Evolutionary conservation across 2,113 vertebrate genomes (phyloP).

Genomic region (Oreochromis aureus): DNA sequence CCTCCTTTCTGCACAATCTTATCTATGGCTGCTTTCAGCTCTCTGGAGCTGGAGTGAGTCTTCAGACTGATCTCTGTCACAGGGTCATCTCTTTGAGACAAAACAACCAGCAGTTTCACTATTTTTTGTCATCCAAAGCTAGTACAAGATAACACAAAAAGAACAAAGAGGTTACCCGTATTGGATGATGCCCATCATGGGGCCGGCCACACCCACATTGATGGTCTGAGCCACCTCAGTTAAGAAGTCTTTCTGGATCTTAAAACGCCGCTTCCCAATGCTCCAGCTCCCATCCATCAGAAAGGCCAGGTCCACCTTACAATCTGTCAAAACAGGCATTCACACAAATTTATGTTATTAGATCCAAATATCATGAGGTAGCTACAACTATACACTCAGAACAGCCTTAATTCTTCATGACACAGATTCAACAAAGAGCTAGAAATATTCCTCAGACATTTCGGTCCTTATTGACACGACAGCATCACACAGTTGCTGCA

Average conservation of each 20-base stretch:
- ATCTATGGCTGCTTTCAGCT: slow-evolving; percentile 82
- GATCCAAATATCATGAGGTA: neutral
- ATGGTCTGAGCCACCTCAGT: slow-evolving; percentile 80
- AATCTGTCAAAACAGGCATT: slow-evolving; percentile 68
- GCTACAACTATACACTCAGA: neutral
- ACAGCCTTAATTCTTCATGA: neutral
- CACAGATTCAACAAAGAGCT: neutral
- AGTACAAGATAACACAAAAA: neutral
- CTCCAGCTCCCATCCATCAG: slow-evolving; percentile 93
- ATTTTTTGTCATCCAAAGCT: neutral
- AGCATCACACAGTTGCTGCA: neutral
- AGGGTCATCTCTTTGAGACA: slow-evolving; percentile 78
- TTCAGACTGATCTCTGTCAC: slow-evolving; percentile 88
- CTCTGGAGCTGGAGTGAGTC: slow-evolving; percentile 77
- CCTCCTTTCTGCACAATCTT: slow-evolving; percentile 92
- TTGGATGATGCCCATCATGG: slow-evolving; percentile 93
- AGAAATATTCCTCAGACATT: neutral
- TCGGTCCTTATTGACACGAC: rapidly evolving
- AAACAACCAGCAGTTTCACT: neutral
- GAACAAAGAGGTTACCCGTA: slow-evolving; percentile 77
- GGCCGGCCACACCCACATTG: slow-evolving; percentile 79
- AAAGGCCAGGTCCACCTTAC: slow-evolving; percentile 90
- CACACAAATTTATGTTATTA: neutral
- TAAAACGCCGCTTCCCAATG: slow-evolving; percentile 91
- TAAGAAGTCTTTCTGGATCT: slow-evolving; percentile 93